These are phyloP conservation scores for Odontesthes bonariensis DNA, from an alignment of 2,113 vertebrate genomes.

Conservation along the genomic window DNA sequence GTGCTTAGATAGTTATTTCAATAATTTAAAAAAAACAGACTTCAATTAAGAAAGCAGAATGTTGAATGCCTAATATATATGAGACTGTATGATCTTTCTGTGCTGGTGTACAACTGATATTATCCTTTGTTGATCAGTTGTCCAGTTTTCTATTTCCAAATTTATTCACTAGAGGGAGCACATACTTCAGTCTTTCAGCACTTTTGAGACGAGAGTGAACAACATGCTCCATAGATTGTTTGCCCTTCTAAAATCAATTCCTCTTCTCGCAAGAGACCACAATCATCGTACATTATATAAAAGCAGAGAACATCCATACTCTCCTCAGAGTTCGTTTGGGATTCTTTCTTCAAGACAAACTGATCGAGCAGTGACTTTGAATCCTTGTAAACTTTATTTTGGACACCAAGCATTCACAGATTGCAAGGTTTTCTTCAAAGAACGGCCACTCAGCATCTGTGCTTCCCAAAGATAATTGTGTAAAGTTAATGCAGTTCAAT, in stretches of 20 bases:
- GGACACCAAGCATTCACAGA: constrained; percentile 51
- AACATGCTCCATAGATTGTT: not conserved
- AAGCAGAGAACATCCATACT: not conserved
- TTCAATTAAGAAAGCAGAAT: not conserved
- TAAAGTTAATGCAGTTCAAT: constrained; percentile 45
- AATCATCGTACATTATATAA: not conserved
- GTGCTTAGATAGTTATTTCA: not conserved
- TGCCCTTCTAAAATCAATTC: not conserved
- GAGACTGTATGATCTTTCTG: not conserved
- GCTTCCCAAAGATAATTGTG: constrained; percentile 42
- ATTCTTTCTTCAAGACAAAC: constrained; percentile 19
- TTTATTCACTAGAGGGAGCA: constrained; percentile 83
- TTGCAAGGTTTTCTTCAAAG: constrained; percentile 20
- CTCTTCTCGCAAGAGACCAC: not conserved
- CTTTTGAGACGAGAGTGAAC: not conserved
- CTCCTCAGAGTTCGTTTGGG: not conserved
- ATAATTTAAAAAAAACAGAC: not conserved
- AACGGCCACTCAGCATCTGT: constrained; percentile 32
- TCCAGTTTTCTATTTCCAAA: constrained; percentile 66
- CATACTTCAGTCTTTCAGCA: constrained; percentile 33
- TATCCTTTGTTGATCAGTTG: not conserved
- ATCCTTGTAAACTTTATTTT: constrained; percentile 60
- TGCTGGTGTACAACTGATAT: constrained; percentile 1
- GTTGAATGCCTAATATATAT: not conserved
- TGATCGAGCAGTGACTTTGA: constrained; percentile 7